phyloP scores from a whole-genome alignment of 1,140 invertebrate genomes.

The Lucilia sericata region DNA sequence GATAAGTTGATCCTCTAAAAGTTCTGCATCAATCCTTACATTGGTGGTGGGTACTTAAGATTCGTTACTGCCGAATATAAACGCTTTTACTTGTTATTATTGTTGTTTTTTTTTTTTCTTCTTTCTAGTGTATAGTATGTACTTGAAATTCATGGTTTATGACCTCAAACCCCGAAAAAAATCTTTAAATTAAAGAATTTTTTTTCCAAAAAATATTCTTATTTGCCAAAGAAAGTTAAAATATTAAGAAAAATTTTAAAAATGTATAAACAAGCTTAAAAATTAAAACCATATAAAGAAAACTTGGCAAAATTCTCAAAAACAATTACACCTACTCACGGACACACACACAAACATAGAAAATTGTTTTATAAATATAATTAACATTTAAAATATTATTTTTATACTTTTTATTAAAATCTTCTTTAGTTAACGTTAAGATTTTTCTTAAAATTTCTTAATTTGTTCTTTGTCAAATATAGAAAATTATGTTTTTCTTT shows the following conservation, averaged over 20 bases:
- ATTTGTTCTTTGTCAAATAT: background rate
- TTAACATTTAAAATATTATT: background rate
- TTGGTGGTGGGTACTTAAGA: too few species aligned
- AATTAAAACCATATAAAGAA: background rate
- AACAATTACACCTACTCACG: background rate
- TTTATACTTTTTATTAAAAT: too few species aligned
- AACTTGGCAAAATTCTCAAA: background rate
- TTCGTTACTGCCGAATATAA: too few species aligned
- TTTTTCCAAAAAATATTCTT: too few species aligned
- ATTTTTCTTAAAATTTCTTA: background rate
- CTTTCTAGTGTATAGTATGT: background rate
- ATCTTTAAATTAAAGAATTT: too few species aligned
- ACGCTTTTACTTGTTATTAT: background rate
- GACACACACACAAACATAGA: background rate
- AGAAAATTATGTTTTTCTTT: background rate
- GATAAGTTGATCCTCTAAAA: too few species aligned
- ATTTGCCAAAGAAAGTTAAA: too few species aligned
- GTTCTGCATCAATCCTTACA: too few species aligned
- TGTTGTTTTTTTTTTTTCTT: background rate
- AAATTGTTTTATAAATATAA: background rate
- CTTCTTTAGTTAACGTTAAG: background rate
- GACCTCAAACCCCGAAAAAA: too few species aligned
- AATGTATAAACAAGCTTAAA: too few species aligned
- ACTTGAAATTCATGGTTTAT: conserved; percentile 19
- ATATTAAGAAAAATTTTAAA: too few species aligned